Conservation (phyloP, 2,113 vertebrate species). For the Gnathonemus longibarbis region DNA sequence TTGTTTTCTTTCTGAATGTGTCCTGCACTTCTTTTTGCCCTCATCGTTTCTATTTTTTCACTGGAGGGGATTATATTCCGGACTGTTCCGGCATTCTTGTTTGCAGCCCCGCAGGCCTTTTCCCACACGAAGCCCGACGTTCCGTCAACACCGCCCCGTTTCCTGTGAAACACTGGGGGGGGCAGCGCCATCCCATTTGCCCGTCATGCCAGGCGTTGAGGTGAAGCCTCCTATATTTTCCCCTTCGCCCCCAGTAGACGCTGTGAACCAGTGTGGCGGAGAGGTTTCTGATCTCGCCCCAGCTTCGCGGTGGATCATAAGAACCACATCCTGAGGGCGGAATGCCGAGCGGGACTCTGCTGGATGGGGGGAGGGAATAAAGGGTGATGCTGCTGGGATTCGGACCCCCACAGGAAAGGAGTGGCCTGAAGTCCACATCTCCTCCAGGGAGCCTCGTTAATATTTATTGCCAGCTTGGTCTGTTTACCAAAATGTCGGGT, state of each 20-base stretch:
- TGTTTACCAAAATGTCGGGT: constrained; percentile 19
- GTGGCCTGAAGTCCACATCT: neutral
- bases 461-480: neutral
- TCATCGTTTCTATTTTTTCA: neutral
- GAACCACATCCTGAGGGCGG: neutral
- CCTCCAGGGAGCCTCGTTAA: neutral
- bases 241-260: neutral
- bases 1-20: too few species aligned
- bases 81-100: neutral
- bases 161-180: neutral
- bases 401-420: neutral
- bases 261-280: neutral
- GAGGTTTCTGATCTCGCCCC: neutral
- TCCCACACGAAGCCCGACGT: neutral
- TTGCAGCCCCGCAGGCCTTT: neutral
- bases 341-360: neutral
- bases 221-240: neutral
- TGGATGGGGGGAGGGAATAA: neutral
- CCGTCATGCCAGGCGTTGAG: neutral
- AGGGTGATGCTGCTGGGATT: neutral
- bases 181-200: neutral
- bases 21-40: too few species aligned
- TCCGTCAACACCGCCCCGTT: neutral
- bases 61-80: neutral
- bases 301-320: neutral